Conservation (phyloP, 2,888 invertebrate genomes). For the Rhingia campestris region DNA sequence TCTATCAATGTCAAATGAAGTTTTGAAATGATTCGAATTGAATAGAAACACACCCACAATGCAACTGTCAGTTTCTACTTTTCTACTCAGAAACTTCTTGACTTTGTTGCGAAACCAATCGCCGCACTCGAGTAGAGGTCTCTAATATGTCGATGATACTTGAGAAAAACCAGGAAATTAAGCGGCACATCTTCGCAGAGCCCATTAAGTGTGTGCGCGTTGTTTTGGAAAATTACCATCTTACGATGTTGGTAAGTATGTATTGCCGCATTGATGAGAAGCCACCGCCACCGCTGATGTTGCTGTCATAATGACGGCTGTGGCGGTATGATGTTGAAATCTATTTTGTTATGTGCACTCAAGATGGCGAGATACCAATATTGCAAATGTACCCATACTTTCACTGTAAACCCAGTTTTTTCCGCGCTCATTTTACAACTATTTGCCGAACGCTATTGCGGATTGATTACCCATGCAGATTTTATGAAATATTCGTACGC, state of each 20-base stretch:
- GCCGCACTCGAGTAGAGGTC: neutral
- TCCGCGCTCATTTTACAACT: constrained; percentile 36
- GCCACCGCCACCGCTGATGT: neutral
- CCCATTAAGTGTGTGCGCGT: constrained; percentile 25
- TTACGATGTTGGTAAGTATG: neutral
- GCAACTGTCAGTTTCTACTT: neutral
- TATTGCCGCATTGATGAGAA: constrained; percentile 19
- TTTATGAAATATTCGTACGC: constrained; percentile 16
- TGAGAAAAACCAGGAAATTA: constrained; percentile 31
- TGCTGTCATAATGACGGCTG: neutral
- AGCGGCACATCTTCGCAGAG: neutral
- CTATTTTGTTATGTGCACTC: constrained; percentile 30
- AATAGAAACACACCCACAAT: constrained; percentile 1
- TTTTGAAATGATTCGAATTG: constrained; percentile 1
- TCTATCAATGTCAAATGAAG: constrained; percentile 23
- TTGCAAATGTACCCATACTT: constrained; percentile 34
- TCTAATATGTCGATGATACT: constrained; percentile 23
- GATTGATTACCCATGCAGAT: constrained; percentile 46
- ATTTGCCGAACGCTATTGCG: constrained; percentile 46
- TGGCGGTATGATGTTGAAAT: constrained; percentile 11
- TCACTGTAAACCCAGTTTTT: constrained; percentile 20
- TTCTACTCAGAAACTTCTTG: neutral
- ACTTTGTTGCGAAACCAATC: constrained; percentile 1
- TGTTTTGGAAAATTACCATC: constrained; percentile 20
- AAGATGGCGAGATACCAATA: constrained; percentile 18